Base-by-base conservation (phyloP, 2,888 invertebrate genomes). In the Aporophyla lueneburgensis region DNA sequence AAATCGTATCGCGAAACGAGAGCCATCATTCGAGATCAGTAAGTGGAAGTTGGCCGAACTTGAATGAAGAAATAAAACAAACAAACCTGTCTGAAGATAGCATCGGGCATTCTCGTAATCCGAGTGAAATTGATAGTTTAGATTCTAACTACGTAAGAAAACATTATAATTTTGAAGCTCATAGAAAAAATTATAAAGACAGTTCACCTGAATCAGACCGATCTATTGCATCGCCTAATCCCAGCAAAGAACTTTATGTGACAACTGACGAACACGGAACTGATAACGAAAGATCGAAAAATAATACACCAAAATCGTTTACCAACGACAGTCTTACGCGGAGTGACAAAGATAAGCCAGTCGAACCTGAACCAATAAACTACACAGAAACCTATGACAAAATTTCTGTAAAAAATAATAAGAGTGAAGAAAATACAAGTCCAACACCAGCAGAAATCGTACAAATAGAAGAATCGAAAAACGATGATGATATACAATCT, bases 61-160 rank as follows among this genome's bases (percentile, higher is more conserved):
- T 96, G 81, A 94, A 94, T 85, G 96, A 96, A 88, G 96, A 96
- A 83, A 87, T 91, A 67, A 96, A 96, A 89, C 95, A 92, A 83
- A 94, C 91, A 71, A 94, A 95, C 86, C 91, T 95, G 71, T 96
- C 96, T n/a, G 96, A 97, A 93, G 96, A 96, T 80, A 96, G 96
- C 81, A 94, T 96, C 74, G 94, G 95, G 6, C 96, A 96, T 86
- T 96, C 97, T 24, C 95, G 96, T 27, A 96, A 96, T 83, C 96
- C 96, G 56, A 97, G 97, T 88, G 97, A 97, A 93, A 96, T 97
- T 78, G 97, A 97, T 87, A 97, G 97, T 90, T 93, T 97, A 87
- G 97, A 97, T 91, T 97, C 97, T 3, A 97, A 97, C 89, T 97
- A 96, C 93, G 96, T 97, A 61, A 95, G 97, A 87, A 97, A 97